phyloP scores from a whole-genome alignment of 2,888 invertebrate species.

The Gymnocheta viridis region DNA sequence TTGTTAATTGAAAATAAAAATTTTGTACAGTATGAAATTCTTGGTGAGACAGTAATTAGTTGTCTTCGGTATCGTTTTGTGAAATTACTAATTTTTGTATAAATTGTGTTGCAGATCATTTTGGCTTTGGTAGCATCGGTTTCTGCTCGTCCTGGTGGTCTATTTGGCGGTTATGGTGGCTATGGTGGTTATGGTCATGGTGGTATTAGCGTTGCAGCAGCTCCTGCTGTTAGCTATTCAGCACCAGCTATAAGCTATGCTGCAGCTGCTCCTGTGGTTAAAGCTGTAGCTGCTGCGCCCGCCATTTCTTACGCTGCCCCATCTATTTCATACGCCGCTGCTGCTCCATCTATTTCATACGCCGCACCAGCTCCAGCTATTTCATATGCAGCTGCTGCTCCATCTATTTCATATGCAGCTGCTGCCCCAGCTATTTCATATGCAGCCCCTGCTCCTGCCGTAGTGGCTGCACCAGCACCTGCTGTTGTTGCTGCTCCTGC shows the following conservation, averaged over 20 bases:
- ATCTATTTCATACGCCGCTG: slow-evolving; percentile 69
- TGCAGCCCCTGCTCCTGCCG: slow-evolving; percentile 66
- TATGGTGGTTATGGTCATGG: slow-evolving; percentile 49
- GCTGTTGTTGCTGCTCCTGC: slow-evolving; percentile 67
- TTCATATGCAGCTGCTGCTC: slow-evolving; percentile 71
- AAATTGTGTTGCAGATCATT: slow-evolving; percentile 74
- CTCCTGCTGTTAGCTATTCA: slow-evolving; percentile 63
- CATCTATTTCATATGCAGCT: slow-evolving; percentile 70
- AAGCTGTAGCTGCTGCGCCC: slow-evolving; percentile 31
- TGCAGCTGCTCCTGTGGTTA: no score
- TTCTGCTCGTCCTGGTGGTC: slow-evolving; percentile 76
- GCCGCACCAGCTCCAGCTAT: slow-evolving; percentile 67
- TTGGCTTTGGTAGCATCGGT: slow-evolving; percentile 72
- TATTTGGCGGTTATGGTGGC: slow-evolving; percentile 72
- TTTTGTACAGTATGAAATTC: slow-evolving; percentile 74
- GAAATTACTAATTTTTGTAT: slow-evolving; percentile 8
- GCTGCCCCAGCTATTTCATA: slow-evolving; percentile 63
- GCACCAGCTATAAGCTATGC: slow-evolving; percentile 65
- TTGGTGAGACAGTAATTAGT: slow-evolving; percentile 73
- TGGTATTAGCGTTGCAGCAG: slow-evolving; percentile 67
- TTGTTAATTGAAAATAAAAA: neutral
- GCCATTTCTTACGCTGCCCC: slow-evolving; percentile 72
- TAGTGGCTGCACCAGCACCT: slow-evolving; percentile 55
- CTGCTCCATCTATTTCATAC: slow-evolving; percentile 67
- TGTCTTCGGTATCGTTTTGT: neutral